Percentiles rank a stretch among this genome's conserved stretches.
Conservation (phyloP, 35 echinoderm and acorn worm species). For the Amphiura filiformis region DNA sequence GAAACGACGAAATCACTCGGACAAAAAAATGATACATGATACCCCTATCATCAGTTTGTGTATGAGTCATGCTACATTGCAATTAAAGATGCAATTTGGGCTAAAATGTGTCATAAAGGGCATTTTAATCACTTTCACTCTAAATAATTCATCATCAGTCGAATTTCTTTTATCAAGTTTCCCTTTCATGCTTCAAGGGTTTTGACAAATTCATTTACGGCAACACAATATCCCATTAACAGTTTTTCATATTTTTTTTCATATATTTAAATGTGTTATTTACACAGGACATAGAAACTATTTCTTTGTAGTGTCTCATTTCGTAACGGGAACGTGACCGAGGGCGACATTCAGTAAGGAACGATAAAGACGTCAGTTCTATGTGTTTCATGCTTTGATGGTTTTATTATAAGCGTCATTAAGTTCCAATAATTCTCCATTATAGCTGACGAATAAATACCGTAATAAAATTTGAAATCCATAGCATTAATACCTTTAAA, state of each 20-base stretch:
- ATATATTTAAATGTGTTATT: neutral
- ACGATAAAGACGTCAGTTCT: neutral
- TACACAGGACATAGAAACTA: neutral
- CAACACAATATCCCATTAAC: neutral
- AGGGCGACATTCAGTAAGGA: neutral
- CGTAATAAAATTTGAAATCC: no score
- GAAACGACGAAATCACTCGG: neutral
- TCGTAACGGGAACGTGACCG: neutral
- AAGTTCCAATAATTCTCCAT: neutral
- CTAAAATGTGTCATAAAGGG: neutral
- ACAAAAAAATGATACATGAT: neutral
- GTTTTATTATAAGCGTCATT: neutral
- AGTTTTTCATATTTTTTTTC: neutral
- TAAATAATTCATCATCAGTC: neutral
- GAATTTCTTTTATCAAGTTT: neutral
- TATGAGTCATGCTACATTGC: neutral
- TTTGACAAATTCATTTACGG: neutral
- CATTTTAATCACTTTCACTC: neutral
- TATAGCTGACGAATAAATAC: no score
- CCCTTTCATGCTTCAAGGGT: neutral
- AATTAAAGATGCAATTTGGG: neutral
- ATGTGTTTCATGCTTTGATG: neutral
- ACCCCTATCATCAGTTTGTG: neutral
- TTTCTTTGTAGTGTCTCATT: neutral
- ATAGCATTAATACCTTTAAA: no score